Evolutionary conservation across 2,113 vertebrate species (phyloP).

Genomic region (Piaya cayana): DNA sequence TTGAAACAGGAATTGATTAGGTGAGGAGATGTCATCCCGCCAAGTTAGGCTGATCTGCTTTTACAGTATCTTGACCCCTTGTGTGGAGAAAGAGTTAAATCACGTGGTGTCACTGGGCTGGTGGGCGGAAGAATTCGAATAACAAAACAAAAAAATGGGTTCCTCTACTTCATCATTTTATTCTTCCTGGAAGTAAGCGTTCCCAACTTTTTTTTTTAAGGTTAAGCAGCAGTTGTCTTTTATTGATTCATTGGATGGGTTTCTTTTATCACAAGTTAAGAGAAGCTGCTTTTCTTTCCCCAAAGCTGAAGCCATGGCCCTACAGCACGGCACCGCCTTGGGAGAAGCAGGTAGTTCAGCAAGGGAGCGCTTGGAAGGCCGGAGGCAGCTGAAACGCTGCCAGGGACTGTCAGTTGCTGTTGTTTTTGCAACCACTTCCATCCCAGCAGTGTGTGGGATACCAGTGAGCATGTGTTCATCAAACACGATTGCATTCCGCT

Average conservation of each 20-base stretch:
- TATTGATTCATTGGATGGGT: rapidly evolving
- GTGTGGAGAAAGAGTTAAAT: neutral
- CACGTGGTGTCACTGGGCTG: neutral
- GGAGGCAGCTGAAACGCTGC: neutral
- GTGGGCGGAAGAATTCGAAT: neutral
- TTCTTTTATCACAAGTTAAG: neutral
- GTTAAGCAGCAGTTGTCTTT: neutral
- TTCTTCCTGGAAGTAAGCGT: neutral
- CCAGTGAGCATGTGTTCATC: neutral
- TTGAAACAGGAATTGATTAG: neutral
- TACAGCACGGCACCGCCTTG: rapidly evolving
- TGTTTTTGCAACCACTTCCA: neutral
- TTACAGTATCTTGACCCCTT: neutral
- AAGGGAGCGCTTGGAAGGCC: neutral
- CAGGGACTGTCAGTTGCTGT: neutral
- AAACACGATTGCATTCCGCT: neutral
- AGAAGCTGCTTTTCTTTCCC: neutral
- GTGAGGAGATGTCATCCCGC: neutral
- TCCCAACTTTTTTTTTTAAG: neutral
- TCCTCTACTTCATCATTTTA: neutral
- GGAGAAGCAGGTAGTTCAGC: neutral
- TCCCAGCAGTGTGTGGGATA: neutral
- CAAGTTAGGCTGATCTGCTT: neutral
- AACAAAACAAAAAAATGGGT: rapidly evolving
- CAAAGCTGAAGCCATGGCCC: neutral